phyloP scores from a whole-genome alignment of 2,113 vertebrate genomes.

The Leucosticte australis region DNA sequence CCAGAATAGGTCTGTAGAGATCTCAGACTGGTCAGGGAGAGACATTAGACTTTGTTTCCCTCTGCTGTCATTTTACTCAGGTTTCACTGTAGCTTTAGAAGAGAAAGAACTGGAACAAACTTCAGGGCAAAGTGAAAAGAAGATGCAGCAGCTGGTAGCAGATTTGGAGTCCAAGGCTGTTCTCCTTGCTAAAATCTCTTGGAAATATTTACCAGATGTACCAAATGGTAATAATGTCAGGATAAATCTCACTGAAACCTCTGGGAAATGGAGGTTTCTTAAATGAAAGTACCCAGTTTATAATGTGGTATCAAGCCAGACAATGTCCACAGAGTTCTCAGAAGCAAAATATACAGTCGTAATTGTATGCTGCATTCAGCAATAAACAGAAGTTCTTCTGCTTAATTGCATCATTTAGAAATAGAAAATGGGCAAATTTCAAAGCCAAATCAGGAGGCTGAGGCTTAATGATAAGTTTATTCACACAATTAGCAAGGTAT shows the following conservation, averaged over 20 bases:
- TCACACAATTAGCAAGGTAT: not conserved
- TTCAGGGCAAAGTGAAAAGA: constrained; percentile 32
- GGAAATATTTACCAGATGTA: not conserved
- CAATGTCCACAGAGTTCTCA: not conserved
- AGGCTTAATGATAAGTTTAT: constrained; percentile 5
- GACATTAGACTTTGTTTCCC: constrained; percentile 26
- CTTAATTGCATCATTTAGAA: not conserved
- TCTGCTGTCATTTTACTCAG: constrained; percentile 14
- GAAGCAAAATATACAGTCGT: not conserved
- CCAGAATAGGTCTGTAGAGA: not conserved
- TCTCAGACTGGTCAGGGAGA: not conserved
- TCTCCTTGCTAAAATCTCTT: not conserved
- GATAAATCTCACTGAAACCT: not conserved
- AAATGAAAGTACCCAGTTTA: not conserved
- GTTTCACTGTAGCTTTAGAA: constrained; percentile 52
- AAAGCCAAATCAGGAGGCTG: not conserved
- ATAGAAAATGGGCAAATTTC: not conserved
- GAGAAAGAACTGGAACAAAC: constrained; percentile 41
- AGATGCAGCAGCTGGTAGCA: constrained; percentile 44
- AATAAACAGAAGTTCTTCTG: not conserved
- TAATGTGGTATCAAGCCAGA: not conserved
- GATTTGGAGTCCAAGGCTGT: not conserved
- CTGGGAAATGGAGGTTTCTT: not conserved
- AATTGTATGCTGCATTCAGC: not conserved
- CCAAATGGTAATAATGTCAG: not conserved